A percentile compares a stretch with the other conserved stretches of the same genome.
These are phyloP conservation scores for Eurytoma californica DNA, from an alignment of 2,888 invertebrate species.

Conservation along the genomic window DNA sequence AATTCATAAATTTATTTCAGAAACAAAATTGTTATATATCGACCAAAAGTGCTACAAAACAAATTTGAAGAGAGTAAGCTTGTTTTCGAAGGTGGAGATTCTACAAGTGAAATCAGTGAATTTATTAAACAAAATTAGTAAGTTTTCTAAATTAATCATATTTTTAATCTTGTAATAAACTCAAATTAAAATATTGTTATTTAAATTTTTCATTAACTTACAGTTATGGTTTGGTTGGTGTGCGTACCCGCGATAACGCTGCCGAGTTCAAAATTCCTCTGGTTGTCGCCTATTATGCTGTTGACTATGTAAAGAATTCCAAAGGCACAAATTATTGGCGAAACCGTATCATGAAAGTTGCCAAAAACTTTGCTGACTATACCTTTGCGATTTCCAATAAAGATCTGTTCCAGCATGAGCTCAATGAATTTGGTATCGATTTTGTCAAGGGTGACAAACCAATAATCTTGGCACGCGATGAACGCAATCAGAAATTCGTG, in stretches of 20 bases:
- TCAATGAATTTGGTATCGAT: constrained; percentile 95
- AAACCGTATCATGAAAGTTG: constrained; percentile 94
- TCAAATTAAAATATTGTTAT: constrained; percentile 60
- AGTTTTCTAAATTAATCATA: constrained; percentile 73
- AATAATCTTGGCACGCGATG: constrained; percentile 88
- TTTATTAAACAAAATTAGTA: constrained; percentile 93
- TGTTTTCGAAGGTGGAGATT: constrained; percentile 85
- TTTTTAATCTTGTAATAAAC: background rate
- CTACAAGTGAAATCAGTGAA: constrained; percentile 82
- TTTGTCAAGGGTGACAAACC: constrained; percentile 93
- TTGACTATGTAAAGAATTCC: constrained; percentile 96
- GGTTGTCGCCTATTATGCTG: constrained; percentile 93
- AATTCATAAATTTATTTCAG: constrained; percentile 74
- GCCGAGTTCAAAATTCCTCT: constrained; percentile 92
- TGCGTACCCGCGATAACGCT: constrained; percentile 89
- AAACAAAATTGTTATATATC: constrained; percentile 90
- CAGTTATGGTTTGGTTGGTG: constrained; percentile 94
- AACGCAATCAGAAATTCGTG: constrained; percentile 90
- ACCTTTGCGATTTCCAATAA: constrained; percentile 94
- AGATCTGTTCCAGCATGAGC: constrained; percentile 95
- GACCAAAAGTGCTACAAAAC: constrained; percentile 91
- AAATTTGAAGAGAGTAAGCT: constrained; percentile 92
- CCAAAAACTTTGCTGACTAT: constrained; percentile 82
- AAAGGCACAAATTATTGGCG: constrained; percentile 99
- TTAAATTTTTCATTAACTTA: constrained; percentile 56